Evolutionary conservation across 2,797 vertebrate species (phyloP).

Genomic region (Scleropages formosus): DNA sequence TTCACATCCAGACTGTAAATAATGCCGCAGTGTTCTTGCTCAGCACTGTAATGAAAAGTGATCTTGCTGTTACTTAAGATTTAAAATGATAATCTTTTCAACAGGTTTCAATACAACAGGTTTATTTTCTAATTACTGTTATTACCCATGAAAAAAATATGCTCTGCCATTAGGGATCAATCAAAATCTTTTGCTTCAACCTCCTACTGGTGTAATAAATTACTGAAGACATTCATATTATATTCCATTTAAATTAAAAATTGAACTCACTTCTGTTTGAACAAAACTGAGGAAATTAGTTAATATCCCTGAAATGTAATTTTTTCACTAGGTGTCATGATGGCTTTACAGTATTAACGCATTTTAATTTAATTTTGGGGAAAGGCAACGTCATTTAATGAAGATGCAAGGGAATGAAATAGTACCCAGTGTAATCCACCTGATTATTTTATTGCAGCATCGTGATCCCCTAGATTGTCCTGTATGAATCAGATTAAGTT

Average conservation of each 20-base stretch:
- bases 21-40: not conserved
- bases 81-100: slow-evolving; percentile 30
- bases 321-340: not conserved
- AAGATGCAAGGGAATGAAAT: too few relatives aligned
- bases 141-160: slow-evolving; percentile 35
- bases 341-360: not conserved
- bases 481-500: too few relatives aligned
- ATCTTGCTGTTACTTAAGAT: not conserved
- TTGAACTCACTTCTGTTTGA: slow-evolving; percentile 27
- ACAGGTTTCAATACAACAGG: slow-evolving; percentile 23
- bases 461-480: too few relatives aligned
- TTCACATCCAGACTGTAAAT: slow-evolving; percentile 14
- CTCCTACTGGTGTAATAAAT: slow-evolving; percentile 19
- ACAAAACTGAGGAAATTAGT: slow-evolving; percentile 29
- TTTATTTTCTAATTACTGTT: slow-evolving; percentile 34
- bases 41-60: not conserved
- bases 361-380: too few relatives aligned
- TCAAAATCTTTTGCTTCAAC: slow-evolving; percentile 27
- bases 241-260: slow-evolving; percentile 38
- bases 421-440: slow-evolving; percentile 2
- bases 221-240: slow-evolving; percentile 24
- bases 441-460: not conserved
- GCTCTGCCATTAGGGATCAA: slow-evolving; percentile 32
- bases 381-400: too few relatives aligned
- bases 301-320: slow-evolving; percentile 31